Conservation (phyloP, 2,797 vertebrate genomes). For the Leontocebus nigricollis region DNA sequence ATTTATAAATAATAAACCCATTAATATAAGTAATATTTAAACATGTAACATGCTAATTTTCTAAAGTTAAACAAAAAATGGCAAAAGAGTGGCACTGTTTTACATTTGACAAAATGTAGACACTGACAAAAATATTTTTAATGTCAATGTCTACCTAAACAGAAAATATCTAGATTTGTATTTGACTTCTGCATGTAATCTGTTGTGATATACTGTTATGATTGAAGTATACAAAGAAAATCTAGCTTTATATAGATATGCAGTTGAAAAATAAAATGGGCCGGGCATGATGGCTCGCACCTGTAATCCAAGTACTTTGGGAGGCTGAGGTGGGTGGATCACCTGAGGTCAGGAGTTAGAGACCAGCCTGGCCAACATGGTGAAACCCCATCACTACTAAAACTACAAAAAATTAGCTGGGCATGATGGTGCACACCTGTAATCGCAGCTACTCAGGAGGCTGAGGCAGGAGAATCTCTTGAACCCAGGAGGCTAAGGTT, state of each 20-base stretch:
- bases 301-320: too few species aligned
- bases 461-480: too few species aligned
- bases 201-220: neutral
- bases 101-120: neutral
- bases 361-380: too few species aligned
- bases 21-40: neutral
- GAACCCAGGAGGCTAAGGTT: too few species aligned
- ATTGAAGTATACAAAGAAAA: neutral
- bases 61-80: neutral
- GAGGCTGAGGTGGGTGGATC: too few species aligned
- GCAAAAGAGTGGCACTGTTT: neutral
- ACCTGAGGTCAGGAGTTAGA: too few species aligned
- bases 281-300: too few species aligned
- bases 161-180: neutral
- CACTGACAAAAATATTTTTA: neutral
- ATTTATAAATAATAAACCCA: slow-evolving; percentile 50
- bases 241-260: neutral
- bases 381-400: too few species aligned
- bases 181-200: neutral
- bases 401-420: too few species aligned
- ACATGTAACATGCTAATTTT: neutral
- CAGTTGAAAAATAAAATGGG: neutral
- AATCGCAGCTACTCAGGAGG: too few species aligned
- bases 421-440: too few species aligned
- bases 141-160: neutral